Conservation (phyloP, 2,888 invertebrate species). For the Ariolimax columbianus region DNA sequence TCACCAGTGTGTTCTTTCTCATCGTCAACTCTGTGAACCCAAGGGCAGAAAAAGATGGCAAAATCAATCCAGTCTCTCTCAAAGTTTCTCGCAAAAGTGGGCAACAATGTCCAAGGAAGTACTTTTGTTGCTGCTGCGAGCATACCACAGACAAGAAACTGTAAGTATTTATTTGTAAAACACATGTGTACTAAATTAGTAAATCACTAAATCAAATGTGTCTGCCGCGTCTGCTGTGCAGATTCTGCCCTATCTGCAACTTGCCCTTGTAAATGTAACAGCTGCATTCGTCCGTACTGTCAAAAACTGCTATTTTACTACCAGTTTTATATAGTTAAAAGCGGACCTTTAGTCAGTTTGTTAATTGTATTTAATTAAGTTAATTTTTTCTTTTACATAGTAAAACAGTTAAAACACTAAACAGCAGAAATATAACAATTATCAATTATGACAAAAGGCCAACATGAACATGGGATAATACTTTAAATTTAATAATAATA, state of each 20-base stretch:
- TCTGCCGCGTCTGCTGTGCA: background rate
- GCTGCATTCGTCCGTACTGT: background rate
- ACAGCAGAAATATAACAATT: too few relatives aligned
- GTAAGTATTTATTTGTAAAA: conserved; percentile 65
- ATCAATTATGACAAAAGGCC: too few relatives aligned
- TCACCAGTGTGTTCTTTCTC: background rate
- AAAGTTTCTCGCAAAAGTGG: conserved; percentile 66
- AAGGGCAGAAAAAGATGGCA: conserved; percentile 64
- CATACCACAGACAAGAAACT: conserved; percentile 68
- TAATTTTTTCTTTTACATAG: background rate
- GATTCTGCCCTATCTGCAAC: background rate
- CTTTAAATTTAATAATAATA: too few relatives aligned
- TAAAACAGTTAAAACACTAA: background rate
- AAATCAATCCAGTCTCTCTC: conserved; percentile 67
- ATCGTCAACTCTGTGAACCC: background rate
- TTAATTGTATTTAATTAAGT: too few relatives aligned
- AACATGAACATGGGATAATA: too few relatives aligned
- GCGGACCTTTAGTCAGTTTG: too few relatives aligned
- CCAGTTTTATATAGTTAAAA: too few relatives aligned
- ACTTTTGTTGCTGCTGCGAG: conserved; percentile 66
- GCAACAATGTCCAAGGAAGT: conserved; percentile 65
- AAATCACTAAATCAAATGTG: background rate
- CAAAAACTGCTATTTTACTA: background rate
- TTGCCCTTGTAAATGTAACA: background rate
- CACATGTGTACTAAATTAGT: background rate